Conservation (phyloP, 2,888 invertebrate species). For the Tillus elongatus region DNA sequence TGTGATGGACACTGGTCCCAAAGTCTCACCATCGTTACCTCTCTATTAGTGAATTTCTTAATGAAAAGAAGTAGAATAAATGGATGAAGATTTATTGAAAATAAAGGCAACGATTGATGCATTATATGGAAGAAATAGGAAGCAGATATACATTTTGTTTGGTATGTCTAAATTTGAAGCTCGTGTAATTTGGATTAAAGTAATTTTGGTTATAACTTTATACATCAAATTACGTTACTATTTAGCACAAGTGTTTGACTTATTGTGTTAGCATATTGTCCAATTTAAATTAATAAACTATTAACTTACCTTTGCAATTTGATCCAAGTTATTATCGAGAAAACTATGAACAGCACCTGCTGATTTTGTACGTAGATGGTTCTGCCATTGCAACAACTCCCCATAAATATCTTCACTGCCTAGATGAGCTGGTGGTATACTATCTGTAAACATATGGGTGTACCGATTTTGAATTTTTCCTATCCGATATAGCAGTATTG, state of each 20-base stretch:
- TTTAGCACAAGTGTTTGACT: neutral
- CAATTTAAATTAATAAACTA: slow-evolving; percentile 4
- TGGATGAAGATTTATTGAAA: too few species aligned
- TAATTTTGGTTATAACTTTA: neutral
- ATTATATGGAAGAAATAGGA: too few species aligned
- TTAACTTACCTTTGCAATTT: slow-evolving; percentile 64
- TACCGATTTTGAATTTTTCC: slow-evolving; percentile 41
- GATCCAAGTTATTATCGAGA: slow-evolving; percentile 67
- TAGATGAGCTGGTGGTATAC: slow-evolving; percentile 22
- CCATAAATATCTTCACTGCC: slow-evolving; percentile 53
- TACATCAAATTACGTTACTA: neutral
- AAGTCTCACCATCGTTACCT: too few species aligned
- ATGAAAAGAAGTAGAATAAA: too few species aligned
- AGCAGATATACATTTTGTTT: too few species aligned
- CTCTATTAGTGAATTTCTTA: too few species aligned
- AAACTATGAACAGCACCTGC: slow-evolving; percentile 64
- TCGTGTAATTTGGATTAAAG: neutral
- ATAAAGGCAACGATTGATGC: too few species aligned
- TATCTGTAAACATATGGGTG: slow-evolving; percentile 28
- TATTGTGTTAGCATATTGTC: slow-evolving; percentile 8
- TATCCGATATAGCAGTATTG: slow-evolving; percentile 49
- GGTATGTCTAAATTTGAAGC: too few species aligned
- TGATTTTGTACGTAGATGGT: slow-evolving; percentile 61
- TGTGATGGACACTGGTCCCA: too few species aligned
- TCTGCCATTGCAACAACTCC: slow-evolving; percentile 60